A percentile compares a stretch with the other conserved stretches of the same genome.
Conservation (phyloP, 1,140 invertebrate genomes). For the Amyelois transitella region DNA sequence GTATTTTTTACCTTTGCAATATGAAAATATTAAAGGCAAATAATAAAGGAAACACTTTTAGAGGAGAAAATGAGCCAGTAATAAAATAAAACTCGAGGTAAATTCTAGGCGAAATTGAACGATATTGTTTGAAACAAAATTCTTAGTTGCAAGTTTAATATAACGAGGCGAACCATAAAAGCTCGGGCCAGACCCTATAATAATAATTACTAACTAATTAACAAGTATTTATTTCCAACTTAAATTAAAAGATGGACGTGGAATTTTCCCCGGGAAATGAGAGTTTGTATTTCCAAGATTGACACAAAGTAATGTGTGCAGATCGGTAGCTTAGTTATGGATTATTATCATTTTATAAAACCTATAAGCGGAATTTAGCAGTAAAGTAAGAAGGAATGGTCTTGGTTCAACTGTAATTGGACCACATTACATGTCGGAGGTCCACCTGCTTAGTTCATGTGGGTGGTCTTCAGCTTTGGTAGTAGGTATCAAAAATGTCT, state of each 20-base stretch:
- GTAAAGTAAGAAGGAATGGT: no score
- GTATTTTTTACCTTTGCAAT: no score
- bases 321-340: no score
- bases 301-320: background rate
- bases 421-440: no score
- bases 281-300: background rate
- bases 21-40: no score
- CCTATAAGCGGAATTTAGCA: no score
- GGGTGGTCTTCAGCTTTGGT: no score
- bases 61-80: background rate
- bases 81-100: background rate
- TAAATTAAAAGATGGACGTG: constrained; percentile 9
- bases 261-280: constrained; percentile 1
- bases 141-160: background rate
- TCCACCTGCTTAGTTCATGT: no score
- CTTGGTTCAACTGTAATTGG: no score
- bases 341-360: no score
- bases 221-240: constrained; percentile 3
- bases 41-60: no score
- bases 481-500: no score
- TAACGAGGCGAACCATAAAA: background rate
- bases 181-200: background rate
- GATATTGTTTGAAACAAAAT: background rate
- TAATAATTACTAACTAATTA: constrained; percentile 10
- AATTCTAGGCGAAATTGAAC: background rate